phyloP scores from a whole-genome alignment of 2,113 vertebrate species.

The Furnarius figulus region DNA sequence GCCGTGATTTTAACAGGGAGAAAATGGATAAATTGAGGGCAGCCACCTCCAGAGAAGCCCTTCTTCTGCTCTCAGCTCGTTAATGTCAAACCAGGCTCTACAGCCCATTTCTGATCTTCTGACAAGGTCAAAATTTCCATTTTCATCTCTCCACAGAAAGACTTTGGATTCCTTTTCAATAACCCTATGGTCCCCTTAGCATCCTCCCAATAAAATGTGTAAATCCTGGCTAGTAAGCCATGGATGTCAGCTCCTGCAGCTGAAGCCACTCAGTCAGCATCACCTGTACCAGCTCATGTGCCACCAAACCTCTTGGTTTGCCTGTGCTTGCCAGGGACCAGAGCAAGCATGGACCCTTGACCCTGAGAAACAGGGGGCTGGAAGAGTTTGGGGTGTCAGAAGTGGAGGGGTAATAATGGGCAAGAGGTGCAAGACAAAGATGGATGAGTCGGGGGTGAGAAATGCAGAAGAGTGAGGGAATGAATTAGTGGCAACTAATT shows the following conservation, averaged over 20 bases:
- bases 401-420: not conserved
- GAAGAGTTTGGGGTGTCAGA: not conserved
- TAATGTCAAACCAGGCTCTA: not conserved
- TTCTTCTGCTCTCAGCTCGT: conserved; percentile 5
- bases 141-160: not conserved
- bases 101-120: not conserved
- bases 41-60: not conserved
- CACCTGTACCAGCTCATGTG: accelerated
- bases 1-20: not conserved
- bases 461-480: not conserved
- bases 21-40: conserved; percentile 45
- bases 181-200: not conserved
- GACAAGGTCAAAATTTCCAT: conserved; percentile 39
- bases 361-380: accelerated
- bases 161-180: not conserved
- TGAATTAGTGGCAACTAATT: not conserved
- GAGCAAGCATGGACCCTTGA: not conserved
- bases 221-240: not conserved
- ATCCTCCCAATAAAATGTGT: not conserved
- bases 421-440: not conserved
- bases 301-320: not conserved
- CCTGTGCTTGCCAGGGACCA: not conserved
- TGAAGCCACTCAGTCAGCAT: not conserved
- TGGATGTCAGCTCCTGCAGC: not conserved
- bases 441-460: not conserved